Evolutionary conservation across 2,113 vertebrate genomes (phyloP).

Genomic region (Nothocercus julius): DNA sequence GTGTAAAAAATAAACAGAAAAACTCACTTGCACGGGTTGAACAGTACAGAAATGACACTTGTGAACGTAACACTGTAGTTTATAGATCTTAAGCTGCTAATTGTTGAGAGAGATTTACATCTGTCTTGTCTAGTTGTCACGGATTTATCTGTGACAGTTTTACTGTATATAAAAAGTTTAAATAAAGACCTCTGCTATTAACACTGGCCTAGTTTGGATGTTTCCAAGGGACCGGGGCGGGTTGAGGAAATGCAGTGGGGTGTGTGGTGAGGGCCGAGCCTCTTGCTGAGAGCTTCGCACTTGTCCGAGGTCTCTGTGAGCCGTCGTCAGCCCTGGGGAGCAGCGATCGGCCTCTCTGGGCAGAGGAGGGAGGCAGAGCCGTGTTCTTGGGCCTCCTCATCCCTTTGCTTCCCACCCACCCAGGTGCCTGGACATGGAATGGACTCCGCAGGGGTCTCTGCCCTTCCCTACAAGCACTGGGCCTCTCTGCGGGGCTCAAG

Average conservation of each 20-base stretch:
- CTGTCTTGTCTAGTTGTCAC: constrained; percentile 78
- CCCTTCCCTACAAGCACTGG: fast-evolving
- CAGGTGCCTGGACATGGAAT: neutral
- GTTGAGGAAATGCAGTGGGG: neutral
- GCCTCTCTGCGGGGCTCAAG: fast-evolving
- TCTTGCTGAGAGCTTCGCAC: neutral
- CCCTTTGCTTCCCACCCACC: neutral
- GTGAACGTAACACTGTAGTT: constrained; percentile 83
- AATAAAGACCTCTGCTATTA: constrained; percentile 87
- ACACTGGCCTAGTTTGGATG: constrained; percentile 28
- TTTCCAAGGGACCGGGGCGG: neutral
- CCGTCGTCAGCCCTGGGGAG: neutral
- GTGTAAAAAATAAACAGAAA: constrained; percentile 74
- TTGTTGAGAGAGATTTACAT: constrained; percentile 82
- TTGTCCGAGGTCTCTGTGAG: neutral
- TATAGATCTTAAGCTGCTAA: constrained; percentile 84
- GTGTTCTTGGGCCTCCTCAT: neutral
- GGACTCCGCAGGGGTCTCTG: neutral
- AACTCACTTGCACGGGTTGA: constrained; percentile 81
- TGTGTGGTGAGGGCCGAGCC: neutral
- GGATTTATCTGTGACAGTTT: constrained; percentile 74
- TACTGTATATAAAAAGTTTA: constrained; percentile 83
- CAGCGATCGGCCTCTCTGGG: neutral
- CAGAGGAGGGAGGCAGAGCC: neutral
- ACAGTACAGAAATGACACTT: constrained; percentile 81